Percentiles rank a stretch among this genome's conserved stretches.
These are phyloP conservation scores for Pandemis corylana DNA, from an alignment of 2,888 invertebrate species.

Conservation along the genomic window DNA sequence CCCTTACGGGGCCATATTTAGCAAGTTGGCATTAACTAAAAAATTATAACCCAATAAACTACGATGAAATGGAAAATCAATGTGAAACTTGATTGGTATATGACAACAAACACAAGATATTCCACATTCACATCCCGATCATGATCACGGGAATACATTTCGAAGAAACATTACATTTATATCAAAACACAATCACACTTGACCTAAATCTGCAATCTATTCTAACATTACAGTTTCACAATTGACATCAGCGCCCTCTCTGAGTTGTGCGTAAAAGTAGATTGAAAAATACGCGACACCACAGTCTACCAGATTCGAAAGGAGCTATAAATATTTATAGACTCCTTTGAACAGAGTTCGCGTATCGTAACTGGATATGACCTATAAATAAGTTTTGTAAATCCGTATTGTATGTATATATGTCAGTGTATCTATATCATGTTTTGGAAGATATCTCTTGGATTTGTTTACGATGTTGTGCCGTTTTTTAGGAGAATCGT, in stretches of 20 bases:
- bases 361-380: conserved; percentile 32
- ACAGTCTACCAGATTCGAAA: conserved; percentile 9
- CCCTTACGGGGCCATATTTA: no score
- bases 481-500: not conserved
- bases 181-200: conserved; percentile 14
- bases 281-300: conserved; percentile 22
- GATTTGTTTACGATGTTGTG: conserved; percentile 9
- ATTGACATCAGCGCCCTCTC: conserved; percentile 27
- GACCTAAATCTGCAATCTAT: conserved; percentile 5
- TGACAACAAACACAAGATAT: not conserved
- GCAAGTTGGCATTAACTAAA: no score
- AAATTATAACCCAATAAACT: no score
- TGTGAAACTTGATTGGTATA: no score
- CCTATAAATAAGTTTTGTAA: conserved; percentile 25
- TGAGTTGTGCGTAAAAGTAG: conserved; percentile 3
- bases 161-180: not conserved
- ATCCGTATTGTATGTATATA: conserved; percentile 14
- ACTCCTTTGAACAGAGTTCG: conserved; percentile 30
- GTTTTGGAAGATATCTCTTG: conserved; percentile 16
- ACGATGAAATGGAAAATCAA: no score
- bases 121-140: not conserved
- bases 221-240: conserved; percentile 6
- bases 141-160: not conserved
- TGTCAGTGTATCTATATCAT: not conserved
- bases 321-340: conserved; percentile 42